Base-by-base conservation (phyloP, 2,113 vertebrate genomes). In the Plecotus auritus region DNA sequence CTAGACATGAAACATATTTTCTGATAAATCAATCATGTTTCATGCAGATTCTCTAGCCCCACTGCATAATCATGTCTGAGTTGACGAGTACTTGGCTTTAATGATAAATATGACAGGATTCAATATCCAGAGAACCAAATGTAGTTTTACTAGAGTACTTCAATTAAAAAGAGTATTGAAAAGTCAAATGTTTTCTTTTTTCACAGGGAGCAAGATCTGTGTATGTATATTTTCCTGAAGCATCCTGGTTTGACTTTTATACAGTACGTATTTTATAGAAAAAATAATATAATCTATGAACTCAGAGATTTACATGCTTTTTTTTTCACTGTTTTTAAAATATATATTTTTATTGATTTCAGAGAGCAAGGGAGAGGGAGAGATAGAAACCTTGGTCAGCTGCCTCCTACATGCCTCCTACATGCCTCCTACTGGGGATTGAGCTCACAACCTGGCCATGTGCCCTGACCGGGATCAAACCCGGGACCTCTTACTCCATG, bases 161-260 rank as follows among this genome's bases (percentile, higher is more conserved):
- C 61, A 74, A 49, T 81, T 73, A 40, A 83, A 67, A 45, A 61
- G 69, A 61, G 45, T 18, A 93, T 70, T 72, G 74, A 89, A 94
- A 96, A 93, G 85, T 77, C 90, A 93, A 91, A 73, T 73, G 56
- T 91, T 96, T 18, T 64, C 9, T 96, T 80, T 95, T 90, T 72
- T 83, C 96, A 97, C 96, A 98, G 95, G 97, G 97, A 95, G 97
- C 96, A 91, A 98, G 96, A 95, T 96, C 97, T 42, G 96, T 98
- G 95, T 70, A 82, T 66, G 92, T 98, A 0, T 98, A 97, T 78
- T 98, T 98, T 84, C 97, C 97, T 45, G 98, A 98, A 83, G 97
- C 97, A 78, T 7, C 59, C 4, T 98, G 98, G 97, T 98, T 97
- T 2, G 96, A 97, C 97, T 97, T 97, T 90, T 94, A 98, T 28